Conservation (phyloP, 2,113 vertebrate species). For the Colistium nudipinnis region DNA sequence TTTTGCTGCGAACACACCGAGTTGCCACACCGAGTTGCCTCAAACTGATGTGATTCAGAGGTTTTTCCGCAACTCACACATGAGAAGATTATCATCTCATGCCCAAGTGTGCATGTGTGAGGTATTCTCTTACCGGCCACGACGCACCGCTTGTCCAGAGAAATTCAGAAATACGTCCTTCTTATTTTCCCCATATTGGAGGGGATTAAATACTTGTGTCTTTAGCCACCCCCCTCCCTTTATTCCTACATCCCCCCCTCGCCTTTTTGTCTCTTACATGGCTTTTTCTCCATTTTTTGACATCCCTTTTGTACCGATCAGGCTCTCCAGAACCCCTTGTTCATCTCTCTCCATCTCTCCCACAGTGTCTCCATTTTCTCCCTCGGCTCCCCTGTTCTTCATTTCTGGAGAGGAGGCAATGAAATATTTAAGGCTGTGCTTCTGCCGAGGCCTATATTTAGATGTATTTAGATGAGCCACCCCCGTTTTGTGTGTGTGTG, state of each 20-base stretch:
- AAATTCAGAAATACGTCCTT: conserved; percentile 57
- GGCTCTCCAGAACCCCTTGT: conserved; percentile 20
- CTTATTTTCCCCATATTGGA: conserved; percentile 49
- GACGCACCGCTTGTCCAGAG: conserved; percentile 59
- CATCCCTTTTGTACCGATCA: conserved; percentile 46
- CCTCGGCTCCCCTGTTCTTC: conserved; percentile 15
- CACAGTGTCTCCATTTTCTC: conserved; percentile 3
- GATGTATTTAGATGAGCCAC: conserved; percentile 41
- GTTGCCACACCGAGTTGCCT: conserved; percentile 4
- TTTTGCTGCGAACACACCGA: neutral
- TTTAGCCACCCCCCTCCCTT: conserved; percentile 1
- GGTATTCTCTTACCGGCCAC: conserved; percentile 64
- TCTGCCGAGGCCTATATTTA: conserved; percentile 74
- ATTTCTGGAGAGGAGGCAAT: conserved; percentile 64
- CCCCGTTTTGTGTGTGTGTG: conserved; percentile 1
- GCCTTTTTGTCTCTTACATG: neutral
- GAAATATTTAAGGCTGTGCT: conserved; percentile 78
- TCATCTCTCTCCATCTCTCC: conserved; percentile 7
- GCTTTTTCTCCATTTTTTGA: conserved; percentile 49
- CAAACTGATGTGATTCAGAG: conserved; percentile 44
- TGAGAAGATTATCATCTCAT: conserved; percentile 61
- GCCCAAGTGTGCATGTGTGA: no score
- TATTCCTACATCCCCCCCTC: neutral
- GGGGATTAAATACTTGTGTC: conserved; percentile 47
- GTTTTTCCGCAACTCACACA: conserved; percentile 3